A percentile compares a stretch with the other conserved stretches of the same genome.
phyloP scores from a whole-genome alignment of 2,113 vertebrate genomes.

The Spilogale gracilis region DNA sequence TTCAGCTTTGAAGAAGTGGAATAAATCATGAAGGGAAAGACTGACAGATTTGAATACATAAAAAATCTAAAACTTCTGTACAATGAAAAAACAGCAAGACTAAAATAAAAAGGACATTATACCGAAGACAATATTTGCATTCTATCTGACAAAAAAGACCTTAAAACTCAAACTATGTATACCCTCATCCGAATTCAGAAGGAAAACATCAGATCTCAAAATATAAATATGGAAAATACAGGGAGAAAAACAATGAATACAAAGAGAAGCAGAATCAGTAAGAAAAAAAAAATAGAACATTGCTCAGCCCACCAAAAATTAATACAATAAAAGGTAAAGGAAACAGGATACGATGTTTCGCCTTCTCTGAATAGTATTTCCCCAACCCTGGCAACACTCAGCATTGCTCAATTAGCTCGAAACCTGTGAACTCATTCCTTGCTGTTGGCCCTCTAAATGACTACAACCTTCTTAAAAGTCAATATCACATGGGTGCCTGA shows the following conservation, averaged over 20 bases:
- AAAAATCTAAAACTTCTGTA: constrained; percentile 74
- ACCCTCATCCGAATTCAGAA: constrained; percentile 42
- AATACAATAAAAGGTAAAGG: neutral
- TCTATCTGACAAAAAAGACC: constrained; percentile 1
- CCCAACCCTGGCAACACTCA: accelerated
- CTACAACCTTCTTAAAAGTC: neutral
- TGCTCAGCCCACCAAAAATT: neutral
- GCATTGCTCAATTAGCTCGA: accelerated
- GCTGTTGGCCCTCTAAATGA: neutral
- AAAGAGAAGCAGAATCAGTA: neutral
- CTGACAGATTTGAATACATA: constrained; percentile 79
- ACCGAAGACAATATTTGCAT: constrained; percentile 64
- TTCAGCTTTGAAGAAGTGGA: constrained; percentile 72
- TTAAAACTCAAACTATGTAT: neutral
- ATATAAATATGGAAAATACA: constrained; percentile 52
- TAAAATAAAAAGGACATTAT: constrained; percentile 70
- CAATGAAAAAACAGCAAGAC: constrained; percentile 55
- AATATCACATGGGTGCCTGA: neutral
- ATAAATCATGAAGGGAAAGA: constrained; percentile 79
- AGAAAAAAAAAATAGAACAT: neutral
- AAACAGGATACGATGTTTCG: neutral
- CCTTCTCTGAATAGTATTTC: neutral
- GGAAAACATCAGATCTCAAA: constrained; percentile 53
- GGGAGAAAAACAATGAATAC: neutral
- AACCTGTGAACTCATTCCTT: neutral